phyloP scores from a whole-genome alignment of 2,113 vertebrate species.

The Zosterops hypoxanthus region DNA sequence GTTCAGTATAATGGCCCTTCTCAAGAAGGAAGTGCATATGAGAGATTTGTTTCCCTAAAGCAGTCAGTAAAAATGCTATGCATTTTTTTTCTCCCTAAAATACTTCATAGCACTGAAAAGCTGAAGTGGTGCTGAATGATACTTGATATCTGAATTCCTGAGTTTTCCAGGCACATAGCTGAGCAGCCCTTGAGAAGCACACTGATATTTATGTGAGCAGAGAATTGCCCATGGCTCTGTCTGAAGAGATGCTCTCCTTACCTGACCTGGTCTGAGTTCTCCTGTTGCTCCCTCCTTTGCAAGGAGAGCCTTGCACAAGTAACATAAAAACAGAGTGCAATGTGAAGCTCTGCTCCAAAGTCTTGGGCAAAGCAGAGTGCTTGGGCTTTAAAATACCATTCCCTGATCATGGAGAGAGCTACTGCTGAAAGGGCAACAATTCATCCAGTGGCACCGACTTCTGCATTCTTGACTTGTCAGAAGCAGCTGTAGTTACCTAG shows the following conservation, averaged over 20 bases:
- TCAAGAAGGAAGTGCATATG: neutral
- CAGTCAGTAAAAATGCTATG: neutral
- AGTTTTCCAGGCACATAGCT: neutral
- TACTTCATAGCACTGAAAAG: neutral
- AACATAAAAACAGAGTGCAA: fast-evolving
- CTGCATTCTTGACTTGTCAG: neutral
- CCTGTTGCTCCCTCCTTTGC: neutral
- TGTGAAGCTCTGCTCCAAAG: neutral
- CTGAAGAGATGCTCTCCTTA: neutral
- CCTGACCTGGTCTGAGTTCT: neutral
- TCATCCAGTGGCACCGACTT: neutral
- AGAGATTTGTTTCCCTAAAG: neutral
- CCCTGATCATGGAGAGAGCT: neutral
- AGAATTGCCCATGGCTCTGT: neutral
- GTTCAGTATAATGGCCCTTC: neutral
- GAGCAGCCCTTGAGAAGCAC: neutral
- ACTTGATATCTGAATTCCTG: neutral
- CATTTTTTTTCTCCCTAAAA: neutral
- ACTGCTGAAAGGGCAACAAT: neutral
- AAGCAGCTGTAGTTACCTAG: neutral
- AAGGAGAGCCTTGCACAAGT: neutral
- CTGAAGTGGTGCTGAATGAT: neutral
- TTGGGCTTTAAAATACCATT: neutral
- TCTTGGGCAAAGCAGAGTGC: neutral
- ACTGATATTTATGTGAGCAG: neutral